Conservation (phyloP, 2,113 vertebrate genomes). For the Entomyzon cyanotis region DNA sequence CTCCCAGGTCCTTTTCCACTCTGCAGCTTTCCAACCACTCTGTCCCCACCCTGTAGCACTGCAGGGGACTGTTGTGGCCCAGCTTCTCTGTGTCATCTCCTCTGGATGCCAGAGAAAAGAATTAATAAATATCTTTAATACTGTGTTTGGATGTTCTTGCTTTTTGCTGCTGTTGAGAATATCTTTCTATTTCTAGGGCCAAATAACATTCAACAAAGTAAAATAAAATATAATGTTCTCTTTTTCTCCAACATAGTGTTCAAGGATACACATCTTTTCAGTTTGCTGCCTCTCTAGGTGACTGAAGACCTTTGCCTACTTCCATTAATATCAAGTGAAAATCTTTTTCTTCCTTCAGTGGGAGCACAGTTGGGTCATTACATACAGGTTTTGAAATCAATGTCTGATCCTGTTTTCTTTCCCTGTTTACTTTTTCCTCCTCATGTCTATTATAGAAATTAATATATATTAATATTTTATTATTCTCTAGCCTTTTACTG, state of each 20-base stretch:
- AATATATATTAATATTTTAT: conserved; percentile 12
- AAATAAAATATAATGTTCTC: not conserved
- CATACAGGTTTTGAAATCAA: not conserved
- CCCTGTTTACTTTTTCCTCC: not conserved
- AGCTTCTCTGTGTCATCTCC: not conserved
- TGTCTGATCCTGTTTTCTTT: not conserved
- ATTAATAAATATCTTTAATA: not conserved
- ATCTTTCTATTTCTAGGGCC: not conserved
- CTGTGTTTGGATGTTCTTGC: not conserved
- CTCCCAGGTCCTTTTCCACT: not conserved
- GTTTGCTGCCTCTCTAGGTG: not conserved
- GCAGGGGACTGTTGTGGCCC: not conserved
- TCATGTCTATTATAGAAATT: not conserved
- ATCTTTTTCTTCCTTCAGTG: not conserved
- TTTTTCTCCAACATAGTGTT: not conserved
- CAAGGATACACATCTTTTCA: not conserved
- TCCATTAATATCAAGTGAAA: not conserved
- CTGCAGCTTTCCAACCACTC: not conserved
- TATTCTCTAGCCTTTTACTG: conserved; percentile 13
- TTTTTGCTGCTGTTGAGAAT: not conserved
- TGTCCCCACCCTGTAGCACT: not conserved
- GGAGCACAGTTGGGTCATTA: not conserved
- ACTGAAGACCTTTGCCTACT: not conserved
- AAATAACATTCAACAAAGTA: not conserved
- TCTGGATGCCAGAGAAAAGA: not conserved